Evolutionary conservation across 2,797 vertebrate species (phyloP).

Genomic region (Cuculus canorus): DNA sequence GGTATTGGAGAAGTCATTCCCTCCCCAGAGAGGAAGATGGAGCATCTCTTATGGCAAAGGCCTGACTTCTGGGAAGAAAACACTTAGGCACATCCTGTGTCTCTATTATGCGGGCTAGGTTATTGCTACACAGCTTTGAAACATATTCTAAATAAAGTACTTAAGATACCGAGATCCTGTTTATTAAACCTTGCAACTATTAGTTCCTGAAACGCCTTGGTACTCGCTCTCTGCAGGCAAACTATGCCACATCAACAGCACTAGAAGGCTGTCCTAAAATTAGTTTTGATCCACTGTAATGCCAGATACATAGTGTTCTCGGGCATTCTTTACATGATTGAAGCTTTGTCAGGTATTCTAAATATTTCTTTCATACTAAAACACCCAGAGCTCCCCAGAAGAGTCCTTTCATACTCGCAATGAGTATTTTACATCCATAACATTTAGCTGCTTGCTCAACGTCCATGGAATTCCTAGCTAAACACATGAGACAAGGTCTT

Average conservation of each 20-base stretch:
- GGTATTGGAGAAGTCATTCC: background rate
- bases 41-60: background rate
- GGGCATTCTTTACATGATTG: background rate
- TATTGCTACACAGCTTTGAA: background rate
- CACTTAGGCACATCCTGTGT: background rate
- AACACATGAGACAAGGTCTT: background rate
- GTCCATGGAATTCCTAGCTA: background rate
- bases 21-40: background rate
- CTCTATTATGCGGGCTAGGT: background rate
- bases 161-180: background rate
- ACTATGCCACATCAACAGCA: background rate
- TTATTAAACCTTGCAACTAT: background rate
- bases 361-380: background rate
- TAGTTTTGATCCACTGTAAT: background rate
- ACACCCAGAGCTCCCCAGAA: background rate
- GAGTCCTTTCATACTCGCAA: rapidly evolving
- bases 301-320: rapidly evolving
- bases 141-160: background rate
- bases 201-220: background rate
- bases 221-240: background rate
- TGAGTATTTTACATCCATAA: background rate
- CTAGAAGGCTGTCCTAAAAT: background rate
- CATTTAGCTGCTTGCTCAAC: background rate
- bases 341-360: background rate
- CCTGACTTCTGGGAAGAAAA: background rate